Evolutionary conservation across 1,140 invertebrate genomes (phyloP).

Genomic region (Notospermus geniculatus): DNA sequence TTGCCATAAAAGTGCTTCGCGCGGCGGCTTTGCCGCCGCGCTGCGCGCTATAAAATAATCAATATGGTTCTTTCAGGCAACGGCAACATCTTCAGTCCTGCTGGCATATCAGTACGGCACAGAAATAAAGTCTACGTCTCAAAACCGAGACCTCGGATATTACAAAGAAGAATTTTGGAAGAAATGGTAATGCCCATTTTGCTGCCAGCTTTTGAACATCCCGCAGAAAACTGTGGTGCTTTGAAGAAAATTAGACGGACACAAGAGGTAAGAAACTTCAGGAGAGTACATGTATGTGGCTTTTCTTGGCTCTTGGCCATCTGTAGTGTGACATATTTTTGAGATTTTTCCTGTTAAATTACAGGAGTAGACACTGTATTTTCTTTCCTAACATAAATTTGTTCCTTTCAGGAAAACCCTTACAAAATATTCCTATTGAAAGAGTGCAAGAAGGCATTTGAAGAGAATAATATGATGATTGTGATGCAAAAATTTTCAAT

Average conservation of each 20-base stretch:
- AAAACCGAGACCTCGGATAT: background rate
- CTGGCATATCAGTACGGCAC: background rate
- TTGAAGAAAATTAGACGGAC: background rate
- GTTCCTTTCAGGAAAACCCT: background rate
- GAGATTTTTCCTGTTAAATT: too few species aligned
- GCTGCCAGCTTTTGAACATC: background rate
- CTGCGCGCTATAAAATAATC: too few species aligned
- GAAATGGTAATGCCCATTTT: background rate
- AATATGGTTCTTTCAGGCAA: too few species aligned
- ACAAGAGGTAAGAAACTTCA: background rate
- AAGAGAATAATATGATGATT: background rate
- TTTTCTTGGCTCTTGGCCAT: too few species aligned
- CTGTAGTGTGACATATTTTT: too few species aligned
- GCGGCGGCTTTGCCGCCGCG: too few species aligned
- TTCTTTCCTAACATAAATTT: too few species aligned
- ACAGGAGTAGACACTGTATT: too few species aligned
- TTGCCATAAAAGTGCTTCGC: too few species aligned
- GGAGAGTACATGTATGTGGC: too few species aligned
- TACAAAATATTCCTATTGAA: background rate
- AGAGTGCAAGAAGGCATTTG: background rate
- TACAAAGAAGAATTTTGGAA: slow-evolving; percentile 4
- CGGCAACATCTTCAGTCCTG: background rate
- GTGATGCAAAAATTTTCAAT: background rate
- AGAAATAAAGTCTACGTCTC: background rate
- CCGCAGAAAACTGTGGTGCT: background rate